A percentile compares a stretch with the other conserved stretches of the same genome.
These are phyloP conservation scores for Stegostoma tigrinum DNA, from an alignment of 2,113 vertebrate genomes.

Conservation along the genomic window DNA sequence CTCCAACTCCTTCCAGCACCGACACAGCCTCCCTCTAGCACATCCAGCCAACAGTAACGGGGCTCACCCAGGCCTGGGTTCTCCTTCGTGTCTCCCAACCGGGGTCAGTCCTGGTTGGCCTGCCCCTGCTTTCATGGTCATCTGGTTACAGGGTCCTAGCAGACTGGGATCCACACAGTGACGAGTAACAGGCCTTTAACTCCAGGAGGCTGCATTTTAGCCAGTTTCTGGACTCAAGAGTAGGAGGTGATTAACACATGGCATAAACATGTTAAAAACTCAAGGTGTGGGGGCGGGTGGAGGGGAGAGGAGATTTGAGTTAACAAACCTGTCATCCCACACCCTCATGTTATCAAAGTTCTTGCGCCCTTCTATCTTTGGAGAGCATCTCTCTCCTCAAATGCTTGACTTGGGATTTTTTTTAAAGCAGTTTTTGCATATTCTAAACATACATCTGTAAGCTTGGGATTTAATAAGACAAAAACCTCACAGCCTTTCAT, in stretches of 20 bases:
- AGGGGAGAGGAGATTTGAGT: neutral
- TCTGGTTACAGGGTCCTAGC: neutral
- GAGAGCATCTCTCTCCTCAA: neutral
- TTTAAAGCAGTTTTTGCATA: neutral
- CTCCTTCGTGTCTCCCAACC: neutral
- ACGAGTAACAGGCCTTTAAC: neutral
- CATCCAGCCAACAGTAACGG: neutral
- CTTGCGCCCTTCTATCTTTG: neutral
- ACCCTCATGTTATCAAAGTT: neutral
- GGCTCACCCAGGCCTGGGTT: neutral
- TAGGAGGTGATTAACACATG: neutral
- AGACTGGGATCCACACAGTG: neutral
- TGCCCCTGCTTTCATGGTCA: neutral
- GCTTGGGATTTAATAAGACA: neutral
- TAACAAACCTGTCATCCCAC: neutral
- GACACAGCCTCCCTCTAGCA: neutral
- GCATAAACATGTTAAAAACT: neutral
- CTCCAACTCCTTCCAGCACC: neutral
- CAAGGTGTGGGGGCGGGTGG: neutral
- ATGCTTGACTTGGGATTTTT: neutral
- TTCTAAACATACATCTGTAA: conserved; percentile 21
- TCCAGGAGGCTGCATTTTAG: neutral
- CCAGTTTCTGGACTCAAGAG: neutral
- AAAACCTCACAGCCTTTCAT: neutral
- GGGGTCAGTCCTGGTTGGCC: neutral